phyloP scores from a whole-genome alignment of 2,113 vertebrate species.

The Thryonomys swinderianus region DNA sequence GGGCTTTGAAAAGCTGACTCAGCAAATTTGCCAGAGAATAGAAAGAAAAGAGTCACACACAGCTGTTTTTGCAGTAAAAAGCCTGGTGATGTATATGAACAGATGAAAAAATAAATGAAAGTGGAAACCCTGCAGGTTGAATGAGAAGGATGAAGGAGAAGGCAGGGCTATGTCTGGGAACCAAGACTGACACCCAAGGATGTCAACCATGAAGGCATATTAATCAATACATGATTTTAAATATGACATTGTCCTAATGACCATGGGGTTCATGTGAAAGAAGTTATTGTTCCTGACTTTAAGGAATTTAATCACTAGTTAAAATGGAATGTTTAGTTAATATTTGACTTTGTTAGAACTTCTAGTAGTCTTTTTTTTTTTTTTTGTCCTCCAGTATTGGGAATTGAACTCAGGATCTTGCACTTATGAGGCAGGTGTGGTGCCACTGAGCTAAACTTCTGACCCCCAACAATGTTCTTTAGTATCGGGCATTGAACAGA shows the following conservation, averaged over 20 bases:
- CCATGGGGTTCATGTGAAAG: background rate
- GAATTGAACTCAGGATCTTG: too few species aligned
- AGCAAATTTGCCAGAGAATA: too few species aligned
- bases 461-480: too few species aligned
- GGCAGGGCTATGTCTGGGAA: too few species aligned
- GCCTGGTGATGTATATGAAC: too few species aligned
- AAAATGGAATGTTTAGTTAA: background rate
- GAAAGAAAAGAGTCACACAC: too few species aligned
- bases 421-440: too few species aligned
- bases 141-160: background rate
- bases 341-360: conserved; percentile 12
- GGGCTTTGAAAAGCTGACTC: too few species aligned
- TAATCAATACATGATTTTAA: background rate
- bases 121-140: background rate
- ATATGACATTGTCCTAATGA: background rate
- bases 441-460: too few species aligned
- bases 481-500: too few species aligned
- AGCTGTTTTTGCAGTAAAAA: too few species aligned
- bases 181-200: background rate
- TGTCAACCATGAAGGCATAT: background rate
- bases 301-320: background rate
- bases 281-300: background rate
- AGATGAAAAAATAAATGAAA: background rate
- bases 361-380: background rate
- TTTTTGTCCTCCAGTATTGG: too few species aligned